A percentile compares a stretch with the other conserved stretches of the same genome.
These are phyloP conservation scores for Oryzias curvinotus DNA, from an alignment of 2,113 vertebrate species.

Conservation along the genomic window DNA sequence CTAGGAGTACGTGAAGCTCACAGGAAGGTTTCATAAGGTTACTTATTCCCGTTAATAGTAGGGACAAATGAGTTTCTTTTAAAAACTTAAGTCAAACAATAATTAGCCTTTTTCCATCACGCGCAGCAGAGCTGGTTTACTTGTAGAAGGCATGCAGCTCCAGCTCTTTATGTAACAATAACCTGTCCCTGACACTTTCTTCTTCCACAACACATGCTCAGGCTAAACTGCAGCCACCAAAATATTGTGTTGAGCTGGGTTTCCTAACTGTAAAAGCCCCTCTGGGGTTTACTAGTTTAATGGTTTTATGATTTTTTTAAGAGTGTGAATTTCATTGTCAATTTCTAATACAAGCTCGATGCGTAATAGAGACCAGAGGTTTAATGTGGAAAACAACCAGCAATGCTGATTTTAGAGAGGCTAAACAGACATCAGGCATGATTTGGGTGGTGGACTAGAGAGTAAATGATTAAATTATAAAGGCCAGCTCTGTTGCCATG, in stretches of 20 bases:
- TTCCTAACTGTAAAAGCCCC: conserved; percentile 2
- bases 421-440: too few relatives aligned
- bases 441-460: too few relatives aligned
- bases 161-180: background rate
- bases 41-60: background rate
- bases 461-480: background rate
- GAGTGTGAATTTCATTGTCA: background rate
- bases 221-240: background rate
- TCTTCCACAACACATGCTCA: background rate
- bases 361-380: background rate
- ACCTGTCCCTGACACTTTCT: background rate
- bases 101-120: background rate
- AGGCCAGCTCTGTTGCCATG: background rate
- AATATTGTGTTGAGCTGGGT: background rate
- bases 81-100: background rate
- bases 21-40: background rate
- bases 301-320: background rate
- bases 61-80: background rate
- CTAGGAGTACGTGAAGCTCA: too few relatives aligned
- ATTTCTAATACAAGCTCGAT: too few relatives aligned
- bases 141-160: background rate
- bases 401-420: too few relatives aligned
- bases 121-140: background rate
- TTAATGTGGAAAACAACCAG: background rate
- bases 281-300: background rate